Evolutionary conservation across 2,888 invertebrate species (phyloP), one percentile per base, ranked within the genome.

Genomic region (Rhamnusium bicolor): DNA sequence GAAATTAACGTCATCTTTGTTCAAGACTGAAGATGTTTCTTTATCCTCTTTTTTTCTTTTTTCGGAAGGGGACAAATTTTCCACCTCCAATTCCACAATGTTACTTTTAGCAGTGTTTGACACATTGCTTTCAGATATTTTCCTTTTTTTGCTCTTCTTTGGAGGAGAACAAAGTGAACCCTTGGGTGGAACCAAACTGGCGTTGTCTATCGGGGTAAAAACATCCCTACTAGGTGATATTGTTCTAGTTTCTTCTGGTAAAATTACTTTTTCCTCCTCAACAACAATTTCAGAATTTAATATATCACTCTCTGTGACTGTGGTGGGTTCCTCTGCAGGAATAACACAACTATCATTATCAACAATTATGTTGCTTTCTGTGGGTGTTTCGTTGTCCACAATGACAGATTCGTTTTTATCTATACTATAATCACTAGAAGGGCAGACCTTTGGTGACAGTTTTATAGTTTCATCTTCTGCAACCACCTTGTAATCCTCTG

Each of bases 131-230:
- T 16, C 21, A 0, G 49, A 62, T 12, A 65, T 75, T 69, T 74
- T 76, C 12, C 73, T 62, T 67, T 78, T 77, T 66, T 69, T 74
- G 47, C 32, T 58, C 58, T 75, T 75, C 14, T 73, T 74, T 1
- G 71, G 69, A 0, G 77, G 75, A 12, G 56, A 58, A 18, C 68
- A 66, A 56, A 78, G 69, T 0, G 71, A 69, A 14, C 74, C 73
- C 14, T 76, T 74, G 8, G 78, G 76, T 10, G 72, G 12, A n/a
- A 27, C 54, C 12, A 66, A 32, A 53, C 65, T 68, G 8, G 73
- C 67, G 16, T 69, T 66, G 16, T 60, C 71, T 3, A 75, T 67
- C 12, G 74, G 54, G 21, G 66, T 68, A 16, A 62, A 65, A 16
- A 69, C 75, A 6, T 73, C 71, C 2, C n/a, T 72, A 18, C 16